Percentiles rank a stretch among this genome's conserved stretches.
phyloP scores from a whole-genome alignment of 2,888 invertebrate species.

The Hirtodrosophila cameraria region DNA sequence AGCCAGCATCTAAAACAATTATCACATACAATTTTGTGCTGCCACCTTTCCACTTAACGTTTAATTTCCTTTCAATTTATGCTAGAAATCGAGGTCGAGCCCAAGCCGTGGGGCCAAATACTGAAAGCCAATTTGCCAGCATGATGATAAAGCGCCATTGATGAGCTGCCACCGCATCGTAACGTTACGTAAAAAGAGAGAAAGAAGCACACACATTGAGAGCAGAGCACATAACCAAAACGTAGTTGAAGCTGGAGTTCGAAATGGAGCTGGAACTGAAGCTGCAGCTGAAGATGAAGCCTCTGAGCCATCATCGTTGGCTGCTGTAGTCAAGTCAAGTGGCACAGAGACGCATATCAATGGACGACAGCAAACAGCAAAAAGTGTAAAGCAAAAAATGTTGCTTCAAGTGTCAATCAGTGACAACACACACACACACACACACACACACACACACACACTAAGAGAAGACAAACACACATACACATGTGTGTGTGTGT shows the following conservation, averaged over 20 bases:
- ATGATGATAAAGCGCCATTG: constrained; percentile 59
- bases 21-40: constrained; percentile 62
- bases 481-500: constrained; percentile 36
- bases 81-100: constrained; percentile 64
- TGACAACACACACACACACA: constrained; percentile 52
- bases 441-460: constrained; percentile 29
- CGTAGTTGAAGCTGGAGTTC: constrained; percentile 1
- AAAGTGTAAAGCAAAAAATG: constrained; percentile 63
- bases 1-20: constrained; percentile 54
- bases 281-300: constrained; percentile 22
- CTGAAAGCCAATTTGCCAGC: constrained; percentile 72
- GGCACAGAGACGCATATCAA: constrained; percentile 71
- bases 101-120: constrained; percentile 2
- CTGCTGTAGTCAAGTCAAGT: constrained; percentile 59
- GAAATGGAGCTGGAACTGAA: constrained; percentile 3
- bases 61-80: constrained; percentile 81
- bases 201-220: constrained; percentile 3
- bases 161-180: constrained; percentile 44
- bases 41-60: constrained; percentile 54
- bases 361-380: constrained; percentile 62
- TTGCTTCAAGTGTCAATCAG: constrained; percentile 79
- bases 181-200: neutral
- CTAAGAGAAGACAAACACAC: constrained; percentile 11
- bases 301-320: constrained; percentile 37
- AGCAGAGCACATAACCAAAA: too few relatives aligned